phyloP scores from a whole-genome alignment of 2,113 vertebrate genomes.

The Psittacara wagleri region DNA sequence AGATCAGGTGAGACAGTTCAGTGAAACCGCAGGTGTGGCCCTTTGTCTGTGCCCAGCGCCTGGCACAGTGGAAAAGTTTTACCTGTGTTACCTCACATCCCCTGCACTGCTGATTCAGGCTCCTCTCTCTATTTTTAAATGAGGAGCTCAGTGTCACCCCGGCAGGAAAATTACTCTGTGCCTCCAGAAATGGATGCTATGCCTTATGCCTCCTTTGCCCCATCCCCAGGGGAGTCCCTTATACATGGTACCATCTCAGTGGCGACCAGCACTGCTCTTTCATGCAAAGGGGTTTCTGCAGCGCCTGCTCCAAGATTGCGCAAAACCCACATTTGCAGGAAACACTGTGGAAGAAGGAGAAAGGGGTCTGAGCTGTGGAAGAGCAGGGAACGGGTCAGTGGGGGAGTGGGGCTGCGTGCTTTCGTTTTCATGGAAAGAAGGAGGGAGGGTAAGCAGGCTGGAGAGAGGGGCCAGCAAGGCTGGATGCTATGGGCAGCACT shows the following conservation, averaged over 20 bases:
- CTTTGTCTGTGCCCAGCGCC: not conserved
- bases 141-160: not conserved
- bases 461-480: not conserved
- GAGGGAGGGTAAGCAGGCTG: not conserved
- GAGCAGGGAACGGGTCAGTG: not conserved
- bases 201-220: not conserved
- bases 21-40: constrained; percentile 44
- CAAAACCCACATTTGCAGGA: not conserved
- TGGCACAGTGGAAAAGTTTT: not conserved
- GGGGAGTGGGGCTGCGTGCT: not conserved
- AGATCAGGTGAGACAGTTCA: constrained; percentile 29
- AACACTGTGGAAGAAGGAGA: not conserved
- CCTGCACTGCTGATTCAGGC: not conserved
- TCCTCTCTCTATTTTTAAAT: constrained; percentile 37
- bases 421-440: not conserved
- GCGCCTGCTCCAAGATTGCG: not conserved
- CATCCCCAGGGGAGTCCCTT: not conserved
- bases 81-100: not conserved
- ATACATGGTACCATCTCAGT: not conserved
- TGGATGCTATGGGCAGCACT: not conserved
- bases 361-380: not conserved
- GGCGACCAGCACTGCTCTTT: fast-evolving
- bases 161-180: not conserved
- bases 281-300: not conserved
- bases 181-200: not conserved